Percentiles rank a stretch among this genome's conserved stretches.
Conservation (phyloP, 53 echinoderm and acorn worm species). For the Holothuria scabra region DNA sequence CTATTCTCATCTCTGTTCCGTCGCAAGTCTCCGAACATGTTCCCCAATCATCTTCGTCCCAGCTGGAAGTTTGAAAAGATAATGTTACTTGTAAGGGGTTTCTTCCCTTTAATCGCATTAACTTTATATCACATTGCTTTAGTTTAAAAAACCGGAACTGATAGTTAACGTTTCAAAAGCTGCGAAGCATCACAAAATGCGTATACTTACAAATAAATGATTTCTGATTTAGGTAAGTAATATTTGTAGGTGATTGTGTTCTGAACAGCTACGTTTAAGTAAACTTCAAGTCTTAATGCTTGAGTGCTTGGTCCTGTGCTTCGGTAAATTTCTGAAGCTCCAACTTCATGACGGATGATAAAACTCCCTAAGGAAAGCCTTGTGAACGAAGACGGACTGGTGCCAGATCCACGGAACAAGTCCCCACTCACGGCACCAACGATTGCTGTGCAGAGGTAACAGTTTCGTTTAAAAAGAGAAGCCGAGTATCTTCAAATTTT, state of each 20-base stretch:
- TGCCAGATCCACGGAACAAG: conserved; percentile 32
- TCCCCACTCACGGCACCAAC: too few species aligned
- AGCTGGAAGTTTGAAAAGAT: not conserved
- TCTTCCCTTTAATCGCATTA: not conserved
- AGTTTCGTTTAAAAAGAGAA: too few species aligned
- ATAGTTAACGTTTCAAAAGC: too few species aligned
- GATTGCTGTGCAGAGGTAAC: too few species aligned
- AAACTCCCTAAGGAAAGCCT: not conserved
- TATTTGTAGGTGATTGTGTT: conserved; percentile 3
- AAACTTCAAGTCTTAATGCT: not conserved
- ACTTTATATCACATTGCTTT: too few species aligned
- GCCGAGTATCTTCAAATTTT: too few species aligned
- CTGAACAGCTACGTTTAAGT: not conserved
- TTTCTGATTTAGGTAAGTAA: not conserved
- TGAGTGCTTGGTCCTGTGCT: conserved; percentile 21
- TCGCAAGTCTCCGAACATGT: conserved; percentile 10
- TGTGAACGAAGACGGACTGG: not conserved
- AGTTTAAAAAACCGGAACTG: too few species aligned
- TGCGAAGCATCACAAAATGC: too few species aligned
- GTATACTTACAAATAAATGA: conserved; percentile 25
- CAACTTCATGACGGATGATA: conserved; percentile 5
- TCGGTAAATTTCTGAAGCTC: not conserved
- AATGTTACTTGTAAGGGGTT: not conserved
- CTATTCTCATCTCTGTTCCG: conserved; percentile 11
- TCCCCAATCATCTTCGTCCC: conserved; percentile 26